Percentiles rank a stretch among this genome's conserved stretches.
phyloP scores from a whole-genome alignment of 1,140 invertebrate species.

The Drosophila lowei region DNA sequence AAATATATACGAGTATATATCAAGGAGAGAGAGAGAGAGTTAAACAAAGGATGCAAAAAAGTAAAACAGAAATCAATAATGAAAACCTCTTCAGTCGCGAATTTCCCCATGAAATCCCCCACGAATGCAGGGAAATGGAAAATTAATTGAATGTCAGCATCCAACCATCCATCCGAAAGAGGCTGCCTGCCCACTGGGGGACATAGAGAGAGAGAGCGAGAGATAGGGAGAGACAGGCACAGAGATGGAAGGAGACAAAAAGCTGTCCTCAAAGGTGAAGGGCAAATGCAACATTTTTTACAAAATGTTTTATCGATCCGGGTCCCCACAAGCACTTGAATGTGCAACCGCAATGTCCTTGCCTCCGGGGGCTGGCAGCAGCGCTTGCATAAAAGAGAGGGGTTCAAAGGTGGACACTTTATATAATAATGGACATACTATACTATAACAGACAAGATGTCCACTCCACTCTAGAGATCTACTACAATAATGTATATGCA shows the following conservation, averaged over 20 bases:
- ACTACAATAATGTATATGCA: too few relatives aligned
- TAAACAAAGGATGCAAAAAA: conserved; percentile 8
- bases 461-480: too few relatives aligned
- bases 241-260: too few relatives aligned
- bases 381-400: too few relatives aligned
- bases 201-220: not conserved
- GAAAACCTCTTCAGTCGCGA: conserved; percentile 34
- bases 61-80: conserved; percentile 67
- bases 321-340: conserved; percentile 8
- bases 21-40: not conserved
- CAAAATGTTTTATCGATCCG: conserved; percentile 32
- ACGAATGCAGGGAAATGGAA: conserved; percentile 56
- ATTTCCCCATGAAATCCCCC: conserved; percentile 46
- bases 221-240: conserved; percentile 4
- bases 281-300: conserved; percentile 29
- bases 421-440: too few relatives aligned
- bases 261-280: conserved; percentile 26
- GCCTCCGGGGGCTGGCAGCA: not conserved
- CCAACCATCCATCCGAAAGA: conserved; percentile 8
- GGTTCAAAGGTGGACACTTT: too few relatives aligned
- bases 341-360: conserved; percentile 13
- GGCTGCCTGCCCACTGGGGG: conserved; percentile 5
- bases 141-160: conserved; percentile 73
- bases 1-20: conserved; percentile 47
- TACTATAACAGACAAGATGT: too few relatives aligned